A percentile compares a stretch with the other conserved stretches of the same genome.
phyloP scores from a whole-genome alignment of 2,797 vertebrate genomes.

The Allobates femoralis region DNA sequence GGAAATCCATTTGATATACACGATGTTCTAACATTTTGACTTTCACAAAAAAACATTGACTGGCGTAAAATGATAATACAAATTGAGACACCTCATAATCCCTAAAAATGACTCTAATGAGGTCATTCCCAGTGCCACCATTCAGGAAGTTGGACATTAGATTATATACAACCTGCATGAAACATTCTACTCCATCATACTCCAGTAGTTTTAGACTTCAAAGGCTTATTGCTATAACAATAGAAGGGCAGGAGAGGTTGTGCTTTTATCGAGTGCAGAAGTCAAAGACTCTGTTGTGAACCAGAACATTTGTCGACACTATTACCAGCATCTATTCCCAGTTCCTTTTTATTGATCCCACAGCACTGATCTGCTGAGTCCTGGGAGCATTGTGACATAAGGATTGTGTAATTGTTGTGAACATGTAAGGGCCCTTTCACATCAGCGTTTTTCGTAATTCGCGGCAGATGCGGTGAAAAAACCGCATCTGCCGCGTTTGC shows the following conservation, averaged over 20 bases:
- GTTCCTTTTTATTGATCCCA: slow-evolving; percentile 22
- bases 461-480: no score
- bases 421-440: not conserved
- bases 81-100: not conserved
- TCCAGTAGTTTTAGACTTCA: slow-evolving; percentile 36
- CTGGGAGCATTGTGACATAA: slow-evolving; percentile 8
- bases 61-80: not conserved
- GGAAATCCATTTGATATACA: not conserved
- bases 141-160: not conserved
- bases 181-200: slow-evolving; percentile 4
- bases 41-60: not conserved
- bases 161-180: slow-evolving; percentile 5
- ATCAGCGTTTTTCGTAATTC: no score
- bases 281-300: slow-evolving; percentile 57
- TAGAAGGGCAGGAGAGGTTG: slow-evolving; percentile 32
- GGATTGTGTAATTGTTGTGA: not conserved
- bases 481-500: no score
- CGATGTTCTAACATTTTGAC: not conserved
- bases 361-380: slow-evolving; percentile 2
- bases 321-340: slow-evolving; percentile 38
- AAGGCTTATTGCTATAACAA: slow-evolving; percentile 40
- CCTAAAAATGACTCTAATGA: not conserved
- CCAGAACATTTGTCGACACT: slow-evolving; percentile 55
- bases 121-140: not conserved
- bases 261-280: slow-evolving; percentile 51